Conservation (phyloP, 2,797 vertebrate species). For the Austrolebias charrua region DNA sequence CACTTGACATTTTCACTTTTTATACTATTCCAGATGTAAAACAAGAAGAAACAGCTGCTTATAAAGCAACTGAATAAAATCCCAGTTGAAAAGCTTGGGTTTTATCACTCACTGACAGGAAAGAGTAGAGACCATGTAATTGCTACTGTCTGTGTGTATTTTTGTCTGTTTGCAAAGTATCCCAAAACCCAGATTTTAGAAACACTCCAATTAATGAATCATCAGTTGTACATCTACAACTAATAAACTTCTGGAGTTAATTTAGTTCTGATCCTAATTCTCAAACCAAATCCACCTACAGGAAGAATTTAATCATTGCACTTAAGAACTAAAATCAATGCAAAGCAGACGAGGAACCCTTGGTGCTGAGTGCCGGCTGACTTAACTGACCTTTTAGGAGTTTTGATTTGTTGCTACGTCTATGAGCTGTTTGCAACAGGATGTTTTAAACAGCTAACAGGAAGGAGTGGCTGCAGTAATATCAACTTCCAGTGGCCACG, state of each 20-base stretch:
- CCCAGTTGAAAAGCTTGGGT: too few species aligned
- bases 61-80: too few species aligned
- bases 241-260: not conserved
- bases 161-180: too few species aligned
- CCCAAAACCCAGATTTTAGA: too few species aligned
- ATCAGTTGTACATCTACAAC: not conserved
- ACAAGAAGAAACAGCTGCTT: too few species aligned
- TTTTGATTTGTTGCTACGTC: slow-evolving; percentile 62
- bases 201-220: too few species aligned
- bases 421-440: slow-evolving; percentile 51
- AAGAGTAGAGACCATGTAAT: too few species aligned
- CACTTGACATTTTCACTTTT: too few species aligned
- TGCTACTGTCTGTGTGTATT: too few species aligned
- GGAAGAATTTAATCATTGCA: slow-evolving; percentile 33
- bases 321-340: slow-evolving; percentile 47
- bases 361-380: slow-evolving; percentile 39
- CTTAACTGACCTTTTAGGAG: slow-evolving; percentile 61
- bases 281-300: slow-evolving; percentile 11
- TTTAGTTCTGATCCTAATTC: not conserved
- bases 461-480: slow-evolving; percentile 40
- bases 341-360: slow-evolving; percentile 28
- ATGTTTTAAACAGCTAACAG: slow-evolving; percentile 52
- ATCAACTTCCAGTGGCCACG: slow-evolving; percentile 38
- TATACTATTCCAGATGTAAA: too few species aligned
- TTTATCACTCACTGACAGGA: too few species aligned